Base-by-base conservation (phyloP, 1,140 invertebrate species). In the Achroia grisella region DNA sequence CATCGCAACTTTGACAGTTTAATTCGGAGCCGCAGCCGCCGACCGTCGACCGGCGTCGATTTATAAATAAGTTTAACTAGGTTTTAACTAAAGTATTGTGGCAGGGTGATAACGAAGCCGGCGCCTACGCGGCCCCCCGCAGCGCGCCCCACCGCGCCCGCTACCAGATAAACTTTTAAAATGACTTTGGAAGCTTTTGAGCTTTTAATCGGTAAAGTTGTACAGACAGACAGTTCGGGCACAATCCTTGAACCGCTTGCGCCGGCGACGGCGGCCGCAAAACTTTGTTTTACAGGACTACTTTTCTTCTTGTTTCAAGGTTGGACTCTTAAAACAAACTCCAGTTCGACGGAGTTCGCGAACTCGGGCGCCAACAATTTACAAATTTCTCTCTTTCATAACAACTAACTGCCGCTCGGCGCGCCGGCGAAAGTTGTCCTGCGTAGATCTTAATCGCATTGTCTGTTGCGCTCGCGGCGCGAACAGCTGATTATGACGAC, bases 251-350 rank as follows among this genome's bases (percentile, higher is more conserved):
- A 86, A 86, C 84, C 83, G 83, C 82, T 86, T 86, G 83, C 82
- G 86, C 82, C 84, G 83, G 82, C 81, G 81, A 83, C 82, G 82
- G 71, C 78, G 71, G 77, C 78, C 82, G 78, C 79, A 84, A 86
- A 87, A 86, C 84, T 87, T 87, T 87, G 84, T 87, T 87, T 86
- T 86, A 86, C 86, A 86, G 84, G 86, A 87, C 86, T 87, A 87
- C 86, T 87, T 87, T 86, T 86, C 82, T 86, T 86, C 83, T 86
- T 87, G 80, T 85, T 87, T 86, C 84, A 86, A 87, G 84, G 86
- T 86, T 87, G 80, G 81, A 87, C 85, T 87, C 85, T 87, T 87
- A 87, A 87, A 87, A 87, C 85, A 87, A 87, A 87, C 82, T 86
- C 82, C 77, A 60, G 82, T 83, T 83, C 79, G 82, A 83, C 85